Evolutionary conservation across 2,797 vertebrate species (phyloP), one percentile per base, ranked within the genome.

Genomic region (Urophycis tenuis): DNA sequence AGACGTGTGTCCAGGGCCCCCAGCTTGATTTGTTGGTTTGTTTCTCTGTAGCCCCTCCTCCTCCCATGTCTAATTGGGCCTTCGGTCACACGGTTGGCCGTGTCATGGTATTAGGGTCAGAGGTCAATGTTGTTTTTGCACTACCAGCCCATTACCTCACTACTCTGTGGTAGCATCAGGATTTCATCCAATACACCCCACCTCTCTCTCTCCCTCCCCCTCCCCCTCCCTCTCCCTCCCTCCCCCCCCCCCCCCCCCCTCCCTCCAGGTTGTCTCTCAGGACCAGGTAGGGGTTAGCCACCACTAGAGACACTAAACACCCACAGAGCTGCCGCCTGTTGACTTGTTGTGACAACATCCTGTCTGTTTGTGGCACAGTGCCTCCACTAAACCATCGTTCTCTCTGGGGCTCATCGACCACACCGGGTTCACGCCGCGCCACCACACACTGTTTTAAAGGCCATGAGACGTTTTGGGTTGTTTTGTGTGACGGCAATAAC

Each of bases 1-100:
- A 60, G 22, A 67, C 25, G 25, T 60, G 53, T 60, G 53, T 60
- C 22, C 53, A 60, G 53, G 53, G 53, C 53, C 53, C 53, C 60
- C n/a, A 11, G 5, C 53, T 60, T 60, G 60, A 67, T 67, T 67
- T 67, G 25, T 25, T 64, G 12, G 53, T 64, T 29, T 11, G 25
- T 67, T 67, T 67, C 25, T 67, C 60, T 67, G 60, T 67, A 29
- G 60, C 60, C n/a, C 60, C 25, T 25, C 60, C 60, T 67, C 60
- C 10, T 67, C 25, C n/a, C 5, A 8, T 25, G n/a, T 60, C 22
- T 25, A 9, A 53, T 53, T 53, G 49, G 49, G n/a, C 49, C 39
- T 2, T 12, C 39, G n/a, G 49, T 53, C 19, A 53, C 45, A 53
- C 19, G 3, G 45, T 12, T 53, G 45, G 45, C 19, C 5, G 19